These are phyloP conservation scores for Uria aalge DNA, from an alignment of 2,113 vertebrate species.

Conservation along the genomic window DNA sequence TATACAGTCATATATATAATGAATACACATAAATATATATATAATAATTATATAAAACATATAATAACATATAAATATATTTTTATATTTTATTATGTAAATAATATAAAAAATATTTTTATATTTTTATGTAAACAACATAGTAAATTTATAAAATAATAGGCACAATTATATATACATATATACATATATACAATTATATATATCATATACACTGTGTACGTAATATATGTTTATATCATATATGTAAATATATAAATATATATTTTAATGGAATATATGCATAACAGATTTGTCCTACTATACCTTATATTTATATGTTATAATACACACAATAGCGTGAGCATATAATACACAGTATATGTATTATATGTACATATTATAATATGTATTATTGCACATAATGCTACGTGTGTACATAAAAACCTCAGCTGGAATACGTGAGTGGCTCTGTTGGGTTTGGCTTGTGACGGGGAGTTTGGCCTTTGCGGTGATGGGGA, in stretches of 20 bases:
- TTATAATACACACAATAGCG: neutral
- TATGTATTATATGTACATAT: neutral
- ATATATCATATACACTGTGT: neutral
- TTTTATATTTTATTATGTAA: neutral
- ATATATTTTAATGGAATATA: neutral
- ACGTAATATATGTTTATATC: neutral
- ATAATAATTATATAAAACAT: neutral
- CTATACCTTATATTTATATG: neutral
- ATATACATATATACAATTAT: no score
- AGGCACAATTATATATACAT: neutral
- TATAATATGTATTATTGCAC: neutral
- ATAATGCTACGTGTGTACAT: neutral
- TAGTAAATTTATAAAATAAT: no score
- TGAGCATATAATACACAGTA: neutral
- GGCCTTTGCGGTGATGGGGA: neutral
- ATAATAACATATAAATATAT: neutral
- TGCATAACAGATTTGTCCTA: accelerated
- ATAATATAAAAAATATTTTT: neutral
- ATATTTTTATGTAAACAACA: neutral
- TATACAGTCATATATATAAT: neutral
- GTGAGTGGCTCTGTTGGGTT: neutral
- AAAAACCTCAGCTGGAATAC: neutral
- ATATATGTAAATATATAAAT: neutral
- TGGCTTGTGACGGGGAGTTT: neutral
- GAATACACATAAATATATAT: neutral